Conservation (phyloP, 2,888 invertebrate species). For the Dione vanillae region DNA sequence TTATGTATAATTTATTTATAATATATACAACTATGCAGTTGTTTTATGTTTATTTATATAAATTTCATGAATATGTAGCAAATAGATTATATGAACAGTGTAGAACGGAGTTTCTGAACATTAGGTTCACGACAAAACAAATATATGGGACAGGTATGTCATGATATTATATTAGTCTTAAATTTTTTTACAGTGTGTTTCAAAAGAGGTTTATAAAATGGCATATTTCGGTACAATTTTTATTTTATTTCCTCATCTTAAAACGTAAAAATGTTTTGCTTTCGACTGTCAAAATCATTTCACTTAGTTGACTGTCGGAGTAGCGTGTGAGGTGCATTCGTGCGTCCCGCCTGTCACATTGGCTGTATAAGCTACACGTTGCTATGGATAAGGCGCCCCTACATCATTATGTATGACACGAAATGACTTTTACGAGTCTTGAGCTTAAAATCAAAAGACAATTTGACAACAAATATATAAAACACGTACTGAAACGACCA, state of each 20-base stretch:
- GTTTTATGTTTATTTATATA: too few species aligned
- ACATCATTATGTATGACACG: not conserved
- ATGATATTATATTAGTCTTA: too few species aligned
- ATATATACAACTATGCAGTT: too few species aligned
- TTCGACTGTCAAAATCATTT: slow-evolving; percentile 1
- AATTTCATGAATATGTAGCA: too few species aligned
- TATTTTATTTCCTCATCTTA: not conserved
- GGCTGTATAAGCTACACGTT: not conserved
- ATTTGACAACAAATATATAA: too few species aligned
- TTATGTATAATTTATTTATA: too few species aligned
- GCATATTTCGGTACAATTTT: not conserved
- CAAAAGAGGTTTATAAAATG: not conserved
- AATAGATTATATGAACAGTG: too few species aligned
- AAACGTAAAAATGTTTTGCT: not conserved
- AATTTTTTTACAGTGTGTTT: too few species aligned
- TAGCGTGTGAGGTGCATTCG: not conserved
- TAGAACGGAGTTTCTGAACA: too few species aligned
- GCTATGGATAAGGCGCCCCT: not conserved
- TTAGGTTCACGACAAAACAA: too few species aligned
- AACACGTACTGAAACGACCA: too few species aligned
- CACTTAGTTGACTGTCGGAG: not conserved
- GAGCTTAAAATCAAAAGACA: not conserved
- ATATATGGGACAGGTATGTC: too few species aligned
- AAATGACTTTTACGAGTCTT: not conserved
- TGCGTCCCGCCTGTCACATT: not conserved